Evolutionary conservation across 2,888 invertebrate species (phyloP).

Genomic region (Matsumyia berberina): DNA sequence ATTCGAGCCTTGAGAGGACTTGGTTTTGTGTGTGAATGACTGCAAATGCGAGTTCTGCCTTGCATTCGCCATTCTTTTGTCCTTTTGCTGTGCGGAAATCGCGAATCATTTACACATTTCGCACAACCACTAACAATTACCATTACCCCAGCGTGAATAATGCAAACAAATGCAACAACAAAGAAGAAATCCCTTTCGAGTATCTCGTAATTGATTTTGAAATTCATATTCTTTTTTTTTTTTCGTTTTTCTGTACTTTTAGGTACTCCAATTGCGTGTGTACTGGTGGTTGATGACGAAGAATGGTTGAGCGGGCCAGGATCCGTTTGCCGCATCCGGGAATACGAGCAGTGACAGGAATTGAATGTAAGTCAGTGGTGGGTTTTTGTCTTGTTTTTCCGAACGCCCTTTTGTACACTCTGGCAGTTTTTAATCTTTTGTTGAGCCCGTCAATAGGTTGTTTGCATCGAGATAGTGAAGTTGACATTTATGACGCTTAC

Average conservation of each 20-base stretch:
- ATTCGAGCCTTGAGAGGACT: conserved; percentile 81
- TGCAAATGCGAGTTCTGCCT: conserved; percentile 77
- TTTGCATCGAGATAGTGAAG: conserved; percentile 50
- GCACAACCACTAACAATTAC: conserved; percentile 62
- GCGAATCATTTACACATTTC: conserved; percentile 75
- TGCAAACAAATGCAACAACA: conserved; percentile 51
- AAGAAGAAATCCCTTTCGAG: conserved; percentile 62
- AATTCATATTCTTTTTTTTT: conserved; percentile 34
- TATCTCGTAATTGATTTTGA: conserved; percentile 72
- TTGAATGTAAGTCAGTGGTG: conserved; percentile 74
- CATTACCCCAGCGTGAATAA: conserved; percentile 49
- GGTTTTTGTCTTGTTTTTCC: not conserved
- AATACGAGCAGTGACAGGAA: conserved; percentile 39
- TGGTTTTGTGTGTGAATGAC: conserved; percentile 77
- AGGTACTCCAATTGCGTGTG: conserved; percentile 38
- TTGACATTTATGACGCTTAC: conserved; percentile 58
- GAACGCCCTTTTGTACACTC: conserved; percentile 15
- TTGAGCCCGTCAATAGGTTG: conserved; percentile 46
- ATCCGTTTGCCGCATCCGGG: conserved; percentile 31
- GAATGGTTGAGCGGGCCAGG: conserved; percentile 17
- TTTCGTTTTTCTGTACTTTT: conserved; percentile 50
- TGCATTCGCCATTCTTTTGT: conserved; percentile 52
- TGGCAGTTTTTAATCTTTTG: conserved; percentile 54
- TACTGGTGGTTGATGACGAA: conserved; percentile 28
- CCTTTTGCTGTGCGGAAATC: conserved; percentile 64